These are phyloP conservation scores for Bujurquina vittata DNA, from an alignment of 2,113 vertebrate genomes.

Conservation along the genomic window DNA sequence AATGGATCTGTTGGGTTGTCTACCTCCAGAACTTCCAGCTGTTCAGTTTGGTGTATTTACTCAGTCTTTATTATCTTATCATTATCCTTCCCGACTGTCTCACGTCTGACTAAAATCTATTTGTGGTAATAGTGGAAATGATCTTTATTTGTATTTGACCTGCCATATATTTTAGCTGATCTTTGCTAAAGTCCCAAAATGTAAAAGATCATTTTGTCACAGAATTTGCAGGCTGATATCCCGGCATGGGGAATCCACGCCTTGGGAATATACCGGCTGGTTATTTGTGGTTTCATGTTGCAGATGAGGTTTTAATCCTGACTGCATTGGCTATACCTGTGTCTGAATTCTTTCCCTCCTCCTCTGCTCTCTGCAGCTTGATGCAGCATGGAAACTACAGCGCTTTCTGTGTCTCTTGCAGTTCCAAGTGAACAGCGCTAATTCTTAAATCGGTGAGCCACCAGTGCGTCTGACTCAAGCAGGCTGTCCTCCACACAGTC, in stretches of 20 bases:
- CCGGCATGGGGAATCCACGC: not conserved
- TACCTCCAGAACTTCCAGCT: not conserved
- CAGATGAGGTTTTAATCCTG: too few species aligned
- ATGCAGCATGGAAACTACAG: too few species aligned
- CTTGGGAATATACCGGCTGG: not conserved
- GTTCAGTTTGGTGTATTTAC: not conserved
- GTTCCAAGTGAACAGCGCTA: too few species aligned
- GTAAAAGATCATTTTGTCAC: not conserved
- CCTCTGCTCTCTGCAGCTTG: too few species aligned
- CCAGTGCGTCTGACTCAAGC: too few species aligned
- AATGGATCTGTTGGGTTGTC: not conserved
- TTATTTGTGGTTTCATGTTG: too few species aligned
- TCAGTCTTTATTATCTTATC: not conserved
- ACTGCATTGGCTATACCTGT: too few species aligned
- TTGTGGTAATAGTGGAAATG: not conserved
- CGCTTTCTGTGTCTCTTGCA: too few species aligned
- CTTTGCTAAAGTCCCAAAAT: too few species aligned
- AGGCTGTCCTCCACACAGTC: too few species aligned
- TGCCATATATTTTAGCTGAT: not conserved
- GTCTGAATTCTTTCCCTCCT: too few species aligned
- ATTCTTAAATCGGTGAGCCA: too few species aligned
- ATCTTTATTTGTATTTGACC: not conserved
- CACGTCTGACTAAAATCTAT: not conserved
- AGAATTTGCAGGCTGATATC: not conserved
- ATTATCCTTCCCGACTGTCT: not conserved